Evolutionary conservation across 2,113 vertebrate genomes (phyloP).

Genomic region (Apaloderma vittatum): DNA sequence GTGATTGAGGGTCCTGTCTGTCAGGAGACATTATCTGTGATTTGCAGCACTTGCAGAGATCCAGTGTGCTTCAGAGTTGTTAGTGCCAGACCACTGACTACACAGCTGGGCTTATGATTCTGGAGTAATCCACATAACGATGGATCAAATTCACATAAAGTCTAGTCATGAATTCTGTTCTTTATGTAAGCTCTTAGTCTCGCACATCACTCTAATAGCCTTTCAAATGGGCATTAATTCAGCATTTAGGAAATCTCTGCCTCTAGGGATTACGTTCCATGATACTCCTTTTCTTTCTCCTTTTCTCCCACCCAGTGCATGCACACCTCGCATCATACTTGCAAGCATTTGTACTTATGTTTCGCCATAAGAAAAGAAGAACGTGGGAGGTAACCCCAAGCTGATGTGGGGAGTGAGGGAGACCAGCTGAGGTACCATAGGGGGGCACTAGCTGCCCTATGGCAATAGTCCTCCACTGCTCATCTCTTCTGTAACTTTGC

Average conservation of each 20-base stretch:
- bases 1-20: neutral
- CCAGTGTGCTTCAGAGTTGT: neutral
- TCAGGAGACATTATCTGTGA: neutral
- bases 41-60: neutral
- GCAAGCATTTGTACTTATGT: accelerated
- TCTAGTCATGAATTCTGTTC: neutral
- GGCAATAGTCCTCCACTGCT: neutral
- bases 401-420: no score
- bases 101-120: neutral
- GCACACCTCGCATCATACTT: neutral
- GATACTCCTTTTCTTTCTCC: neutral
- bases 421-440: neutral
- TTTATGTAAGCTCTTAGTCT: neutral
- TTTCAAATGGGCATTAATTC: constrained; percentile 13
- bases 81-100: neutral
- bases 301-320: neutral
- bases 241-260: neutral
- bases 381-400: accelerated
- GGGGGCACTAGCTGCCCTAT: no score
- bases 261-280: neutral
- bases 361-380: accelerated
- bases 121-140: neutral
- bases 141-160: neutral
- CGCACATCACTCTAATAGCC: neutral
- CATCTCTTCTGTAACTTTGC: accelerated